A percentile compares a stretch with the other conserved stretches of the same genome.
These are phyloP conservation scores for Lamellibrachia luymesi DNA, from an alignment of 1,140 invertebrate genomes.

Conservation along the genomic window DNA sequence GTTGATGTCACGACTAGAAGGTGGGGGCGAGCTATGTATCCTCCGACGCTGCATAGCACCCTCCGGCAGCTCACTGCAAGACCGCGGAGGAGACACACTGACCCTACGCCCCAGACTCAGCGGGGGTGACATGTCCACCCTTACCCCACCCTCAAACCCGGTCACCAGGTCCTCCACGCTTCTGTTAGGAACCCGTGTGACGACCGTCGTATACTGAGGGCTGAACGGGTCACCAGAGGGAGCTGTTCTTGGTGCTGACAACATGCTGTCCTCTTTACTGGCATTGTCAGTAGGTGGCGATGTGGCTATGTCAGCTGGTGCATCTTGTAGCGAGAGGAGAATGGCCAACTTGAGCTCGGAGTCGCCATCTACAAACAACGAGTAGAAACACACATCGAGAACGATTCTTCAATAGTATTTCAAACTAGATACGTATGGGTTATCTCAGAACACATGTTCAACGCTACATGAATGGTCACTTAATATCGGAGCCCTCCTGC, in stretches of 20 bases:
- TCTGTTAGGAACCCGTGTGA: conserved; percentile 44
- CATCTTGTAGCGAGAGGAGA: conserved; percentile 30
- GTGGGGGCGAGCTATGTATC: conserved; percentile 29
- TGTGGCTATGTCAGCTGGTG: background rate
- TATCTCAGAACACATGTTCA: too few relatives aligned
- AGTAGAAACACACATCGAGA: background rate
- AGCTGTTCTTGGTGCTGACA: background rate
- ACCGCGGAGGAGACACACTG: background rate
- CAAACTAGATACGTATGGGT: too few relatives aligned
- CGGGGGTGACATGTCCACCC: background rate
- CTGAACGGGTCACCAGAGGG: conserved; percentile 12
- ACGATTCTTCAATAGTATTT: too few relatives aligned
- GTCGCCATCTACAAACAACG: conserved; percentile 25
- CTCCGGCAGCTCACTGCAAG: background rate
- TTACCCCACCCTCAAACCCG: background rate
- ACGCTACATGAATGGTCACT: too few relatives aligned
- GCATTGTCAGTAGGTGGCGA: background rate
- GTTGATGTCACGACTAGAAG: background rate
- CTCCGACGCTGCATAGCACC: background rate
- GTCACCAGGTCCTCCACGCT: conserved; percentile 39
- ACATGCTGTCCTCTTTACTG: background rate
- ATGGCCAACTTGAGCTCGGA: conserved; percentile 28
- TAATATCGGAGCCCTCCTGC: too few relatives aligned
- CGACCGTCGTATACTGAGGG: conserved; percentile 33
- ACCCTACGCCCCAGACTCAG: background rate